Percentiles rank a stretch among this genome's conserved stretches.
Conservation (phyloP, 2,797 vertebrate genomes). For the Alcedo atthis region DNA sequence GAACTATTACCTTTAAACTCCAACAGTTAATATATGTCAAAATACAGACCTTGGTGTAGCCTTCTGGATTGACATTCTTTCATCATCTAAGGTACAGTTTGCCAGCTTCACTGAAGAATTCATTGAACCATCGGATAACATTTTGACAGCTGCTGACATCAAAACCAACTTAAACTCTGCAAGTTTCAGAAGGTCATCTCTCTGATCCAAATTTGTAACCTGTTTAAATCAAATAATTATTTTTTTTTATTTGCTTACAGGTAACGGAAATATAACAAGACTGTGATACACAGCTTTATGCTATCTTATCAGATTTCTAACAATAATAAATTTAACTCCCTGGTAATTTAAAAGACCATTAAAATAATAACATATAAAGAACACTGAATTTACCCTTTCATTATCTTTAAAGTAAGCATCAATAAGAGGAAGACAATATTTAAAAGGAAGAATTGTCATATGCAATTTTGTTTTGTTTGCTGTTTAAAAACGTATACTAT, state of each 20-base stretch:
- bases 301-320: neutral
- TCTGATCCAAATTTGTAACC: slow-evolving; percentile 81
- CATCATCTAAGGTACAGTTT: slow-evolving; percentile 94
- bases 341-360: neutral
- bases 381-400: neutral
- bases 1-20: rapidly evolving
- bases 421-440: neutral
- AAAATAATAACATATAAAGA: neutral
- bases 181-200: slow-evolving; percentile 86
- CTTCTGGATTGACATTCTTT: slow-evolving; percentile 87
- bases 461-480: neutral
- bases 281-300: neutral
- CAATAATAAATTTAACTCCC: neutral
- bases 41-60: slow-evolving; percentile 88
- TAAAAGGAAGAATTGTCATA: neutral
- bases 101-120: slow-evolving; percentile 87
- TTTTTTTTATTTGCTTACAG: neutral
- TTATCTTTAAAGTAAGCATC: neutral
- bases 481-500: neutral
- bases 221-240: slow-evolving; percentile 52
- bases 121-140: slow-evolving; percentile 91
- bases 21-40: neutral
- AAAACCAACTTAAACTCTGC: slow-evolving; percentile 93
- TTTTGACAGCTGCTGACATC: slow-evolving; percentile 88
- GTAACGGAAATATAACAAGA: neutral